Evolutionary conservation across 2,113 vertebrate species (phyloP).

Genomic region (Falco punctatus): DNA sequence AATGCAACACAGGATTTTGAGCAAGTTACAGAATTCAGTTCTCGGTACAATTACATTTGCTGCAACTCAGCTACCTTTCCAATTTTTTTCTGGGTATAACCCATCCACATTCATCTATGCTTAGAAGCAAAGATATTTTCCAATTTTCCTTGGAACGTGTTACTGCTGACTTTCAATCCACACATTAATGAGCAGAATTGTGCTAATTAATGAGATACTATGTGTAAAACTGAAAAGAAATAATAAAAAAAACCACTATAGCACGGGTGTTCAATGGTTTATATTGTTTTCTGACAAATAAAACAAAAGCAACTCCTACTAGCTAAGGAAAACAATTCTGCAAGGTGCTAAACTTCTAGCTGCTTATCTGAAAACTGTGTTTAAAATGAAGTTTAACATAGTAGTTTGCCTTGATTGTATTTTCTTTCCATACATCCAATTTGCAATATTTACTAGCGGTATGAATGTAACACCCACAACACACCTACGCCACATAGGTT

Average conservation of each 20-base stretch:
- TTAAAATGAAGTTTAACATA: constrained; percentile 7
- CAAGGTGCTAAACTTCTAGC: background rate
- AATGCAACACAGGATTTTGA: background rate
- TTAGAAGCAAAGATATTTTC: background rate
- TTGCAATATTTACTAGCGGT: background rate
- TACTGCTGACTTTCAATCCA: background rate
- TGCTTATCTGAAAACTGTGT: background rate
- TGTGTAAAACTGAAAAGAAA: constrained; percentile 2
- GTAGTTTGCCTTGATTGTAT: background rate
- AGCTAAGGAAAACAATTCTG: background rate
- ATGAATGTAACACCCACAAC: background rate
- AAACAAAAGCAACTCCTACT: background rate
- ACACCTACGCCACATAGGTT: background rate
- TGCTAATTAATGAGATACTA: constrained; percentile 9
- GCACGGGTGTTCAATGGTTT: background rate
- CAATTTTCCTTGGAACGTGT: background rate
- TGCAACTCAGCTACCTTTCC: background rate
- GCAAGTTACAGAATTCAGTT: background rate
- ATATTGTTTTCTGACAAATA: background rate
- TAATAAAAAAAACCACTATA: background rate
- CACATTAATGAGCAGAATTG: background rate
- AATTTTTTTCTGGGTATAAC: background rate
- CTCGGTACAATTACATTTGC: background rate
- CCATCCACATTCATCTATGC: background rate
- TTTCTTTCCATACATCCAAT: background rate